Evolutionary conservation across 37 sponge, comb jelly and placozoan genomes (phyloP).

Genomic region (Chondrosia reniformis): DNA sequence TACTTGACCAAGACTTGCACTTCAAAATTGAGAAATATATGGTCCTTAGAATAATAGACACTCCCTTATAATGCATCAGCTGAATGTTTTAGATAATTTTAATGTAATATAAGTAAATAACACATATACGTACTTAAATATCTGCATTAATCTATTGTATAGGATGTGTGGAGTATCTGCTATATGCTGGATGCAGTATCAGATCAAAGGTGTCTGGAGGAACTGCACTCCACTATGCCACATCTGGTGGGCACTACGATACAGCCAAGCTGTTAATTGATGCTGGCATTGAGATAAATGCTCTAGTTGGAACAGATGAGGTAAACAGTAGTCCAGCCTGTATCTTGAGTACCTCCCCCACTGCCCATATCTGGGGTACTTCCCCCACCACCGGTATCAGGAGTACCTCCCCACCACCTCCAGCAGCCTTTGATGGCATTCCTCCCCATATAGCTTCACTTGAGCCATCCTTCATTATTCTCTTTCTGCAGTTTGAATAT

Average conservation of each 20-base stretch:
- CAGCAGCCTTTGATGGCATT: not conserved
- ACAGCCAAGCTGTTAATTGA: constrained; percentile 50
- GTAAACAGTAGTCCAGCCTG: too few relatives aligned
- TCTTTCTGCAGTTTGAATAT: constrained; percentile 2
- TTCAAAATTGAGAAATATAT: too few relatives aligned
- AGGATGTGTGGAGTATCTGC: constrained; percentile 60
- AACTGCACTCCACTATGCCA: constrained; percentile 70
- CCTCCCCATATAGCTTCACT: not conserved
- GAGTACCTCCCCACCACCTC: not conserved
- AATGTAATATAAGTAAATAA: too few relatives aligned
- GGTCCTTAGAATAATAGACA: too few relatives aligned
- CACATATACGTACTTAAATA: not conserved
- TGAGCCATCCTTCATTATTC: not conserved
- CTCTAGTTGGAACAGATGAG: constrained; percentile 46
- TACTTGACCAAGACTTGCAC: too few relatives aligned
- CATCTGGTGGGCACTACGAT: constrained; percentile 34
- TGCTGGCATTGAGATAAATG: constrained; percentile 53
- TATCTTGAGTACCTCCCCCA: not conserved
- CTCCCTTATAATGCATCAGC: too few relatives aligned
- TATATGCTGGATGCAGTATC: constrained; percentile 29
- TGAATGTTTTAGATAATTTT: too few relatives aligned
- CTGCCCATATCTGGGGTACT: not conserved
- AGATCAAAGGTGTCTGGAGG: constrained; percentile 1
- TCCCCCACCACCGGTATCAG: not conserved
- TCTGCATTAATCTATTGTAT: too few relatives aligned